Percentiles rank a stretch among this genome's conserved stretches.
phyloP scores from a whole-genome alignment of 2,888 invertebrate genomes.

The Harpalus rufipes region DNA sequence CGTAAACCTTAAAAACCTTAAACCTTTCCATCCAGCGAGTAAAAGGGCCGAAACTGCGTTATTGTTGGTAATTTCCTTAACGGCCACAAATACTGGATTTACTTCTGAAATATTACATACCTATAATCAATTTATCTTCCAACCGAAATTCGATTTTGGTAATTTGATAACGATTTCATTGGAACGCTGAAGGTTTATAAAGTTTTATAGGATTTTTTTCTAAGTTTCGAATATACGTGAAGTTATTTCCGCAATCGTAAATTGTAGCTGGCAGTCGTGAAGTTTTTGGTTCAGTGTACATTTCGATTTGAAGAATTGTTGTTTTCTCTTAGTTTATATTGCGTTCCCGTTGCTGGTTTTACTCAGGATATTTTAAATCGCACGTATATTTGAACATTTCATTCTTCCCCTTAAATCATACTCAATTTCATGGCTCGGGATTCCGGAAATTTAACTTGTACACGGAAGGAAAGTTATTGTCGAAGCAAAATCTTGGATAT shows the following conservation, averaged over 20 bases:
- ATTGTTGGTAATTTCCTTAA: constrained; percentile 42
- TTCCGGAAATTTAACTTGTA: not conserved
- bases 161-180: constrained; percentile 18
- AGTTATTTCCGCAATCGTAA: constrained; percentile 49
- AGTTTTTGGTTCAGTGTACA: constrained; percentile 33
- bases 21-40: constrained; percentile 39
- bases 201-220: constrained; percentile 33
- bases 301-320: constrained; percentile 45
- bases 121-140: not conserved
- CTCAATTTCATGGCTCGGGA: not conserved
- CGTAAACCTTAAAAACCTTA: constrained; percentile 52
- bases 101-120: constrained; percentile 12
- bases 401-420: not conserved
- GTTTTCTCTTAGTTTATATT: constrained; percentile 20
- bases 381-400: not conserved
- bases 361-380: not conserved
- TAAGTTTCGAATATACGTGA: not conserved
- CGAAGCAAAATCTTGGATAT: no score
- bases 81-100: constrained; percentile 25
- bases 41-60: constrained; percentile 17
- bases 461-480: no score
- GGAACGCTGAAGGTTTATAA: constrained; percentile 22
- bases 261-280: constrained; percentile 6
- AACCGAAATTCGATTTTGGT: constrained; percentile 9
- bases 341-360: not conserved